Conservation (phyloP, 2,113 vertebrate species). For the Mionectes macconnelli region DNA sequence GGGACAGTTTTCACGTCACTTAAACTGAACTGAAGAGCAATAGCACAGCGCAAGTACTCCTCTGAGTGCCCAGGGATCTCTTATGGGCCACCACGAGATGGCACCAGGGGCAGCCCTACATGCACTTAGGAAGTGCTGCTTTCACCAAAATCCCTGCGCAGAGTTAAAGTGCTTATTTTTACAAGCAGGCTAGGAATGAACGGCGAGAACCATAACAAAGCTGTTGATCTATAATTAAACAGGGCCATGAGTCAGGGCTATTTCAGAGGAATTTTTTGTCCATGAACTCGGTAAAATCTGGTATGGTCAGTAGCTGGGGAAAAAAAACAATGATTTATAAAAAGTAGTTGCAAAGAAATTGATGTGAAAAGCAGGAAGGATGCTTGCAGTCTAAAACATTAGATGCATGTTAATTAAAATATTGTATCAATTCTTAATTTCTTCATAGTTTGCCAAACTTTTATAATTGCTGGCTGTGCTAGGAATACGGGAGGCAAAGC, state of each 20-base stretch:
- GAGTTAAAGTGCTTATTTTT: background rate
- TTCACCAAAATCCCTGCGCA: background rate
- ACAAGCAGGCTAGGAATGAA: background rate
- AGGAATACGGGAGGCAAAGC: background rate
- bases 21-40: background rate
- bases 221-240: background rate
- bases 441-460: background rate
- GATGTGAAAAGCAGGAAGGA: background rate
- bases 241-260: background rate
- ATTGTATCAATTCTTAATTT: background rate
- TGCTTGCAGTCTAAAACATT: background rate
- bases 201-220: background rate
- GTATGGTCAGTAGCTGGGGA: background rate
- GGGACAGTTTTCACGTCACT: background rate
- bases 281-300: background rate
- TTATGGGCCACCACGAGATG: background rate
- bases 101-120: background rate
- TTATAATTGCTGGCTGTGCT: background rate
- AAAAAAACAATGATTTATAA: background rate
- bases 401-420: background rate
- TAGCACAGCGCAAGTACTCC: accelerated
- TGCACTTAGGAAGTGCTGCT: background rate
- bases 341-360: background rate
- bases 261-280: background rate
- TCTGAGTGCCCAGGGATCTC: background rate